Conservation (phyloP, 2,113 vertebrate species). For the Panurus biarmicus region DNA sequence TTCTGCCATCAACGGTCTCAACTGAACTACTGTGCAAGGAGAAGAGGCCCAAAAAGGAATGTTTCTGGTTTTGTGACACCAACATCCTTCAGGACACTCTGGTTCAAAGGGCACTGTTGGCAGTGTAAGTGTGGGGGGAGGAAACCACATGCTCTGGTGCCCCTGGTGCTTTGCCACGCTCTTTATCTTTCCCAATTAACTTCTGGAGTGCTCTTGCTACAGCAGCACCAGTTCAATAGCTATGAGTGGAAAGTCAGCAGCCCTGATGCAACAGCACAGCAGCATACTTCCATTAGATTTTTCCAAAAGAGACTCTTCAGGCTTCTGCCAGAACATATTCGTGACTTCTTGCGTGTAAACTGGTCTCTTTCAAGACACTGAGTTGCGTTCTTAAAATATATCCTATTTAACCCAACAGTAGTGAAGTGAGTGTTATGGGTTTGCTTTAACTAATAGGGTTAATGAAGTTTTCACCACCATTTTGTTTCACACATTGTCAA, state of each 20-base stretch:
- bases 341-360: neutral
- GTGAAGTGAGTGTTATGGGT: neutral
- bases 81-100: neutral
- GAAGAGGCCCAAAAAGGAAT: neutral
- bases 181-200: slow-evolving; percentile 44
- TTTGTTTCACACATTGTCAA: slow-evolving; percentile 46
- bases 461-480: neutral
- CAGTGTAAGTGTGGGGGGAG: neutral
- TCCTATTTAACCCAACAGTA: neutral
- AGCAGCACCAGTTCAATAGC: neutral
- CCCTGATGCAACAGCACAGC: slow-evolving; percentile 21
- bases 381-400: neutral
- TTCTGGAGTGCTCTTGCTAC: slow-evolving; percentile 47
- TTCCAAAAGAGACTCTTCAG: slow-evolving; percentile 22
- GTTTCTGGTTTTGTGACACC: neutral
- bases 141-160: neutral
- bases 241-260: slow-evolving; percentile 16
- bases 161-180: neutral
- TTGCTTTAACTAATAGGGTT: neutral
- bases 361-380: neutral
- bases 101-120: neutral
- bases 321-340: neutral
- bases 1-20: neutral
- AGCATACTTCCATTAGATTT: slow-evolving; percentile 27
- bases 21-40: neutral